Percentiles rank a stretch among this genome's conserved stretches.
Evolutionary conservation across 2,888 invertebrate genomes (phyloP).

Genomic region (Philonicus albiceps): DNA sequence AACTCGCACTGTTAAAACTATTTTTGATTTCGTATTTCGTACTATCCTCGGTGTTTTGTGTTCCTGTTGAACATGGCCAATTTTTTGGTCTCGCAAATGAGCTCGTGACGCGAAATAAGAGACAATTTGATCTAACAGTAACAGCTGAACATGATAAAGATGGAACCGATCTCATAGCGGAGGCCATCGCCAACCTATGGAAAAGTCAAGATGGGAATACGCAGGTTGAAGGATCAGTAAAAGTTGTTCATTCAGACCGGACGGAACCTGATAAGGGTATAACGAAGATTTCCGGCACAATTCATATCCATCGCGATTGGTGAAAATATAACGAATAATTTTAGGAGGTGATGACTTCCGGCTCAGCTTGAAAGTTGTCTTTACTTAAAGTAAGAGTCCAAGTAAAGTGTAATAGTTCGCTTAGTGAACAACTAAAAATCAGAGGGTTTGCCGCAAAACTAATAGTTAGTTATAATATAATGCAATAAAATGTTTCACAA

Average conservation of each 20-base stretch:
- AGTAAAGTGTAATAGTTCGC: not conserved
- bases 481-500: not conserved
- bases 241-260: slow-evolving; percentile 57
- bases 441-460: not conserved
- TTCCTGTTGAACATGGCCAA: not conserved
- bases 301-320: slow-evolving; percentile 61
- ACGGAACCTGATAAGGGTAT: slow-evolving; percentile 57
- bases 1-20: not conserved
- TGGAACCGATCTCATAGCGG: slow-evolving; percentile 59
- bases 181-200: slow-evolving; percentile 61
- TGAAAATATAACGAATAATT: slow-evolving; percentile 50
- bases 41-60: not conserved
- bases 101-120: slow-evolving; percentile 50
- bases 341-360: slow-evolving; percentile 4
- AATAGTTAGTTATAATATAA: not conserved
- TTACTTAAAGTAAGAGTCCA: not conserved
- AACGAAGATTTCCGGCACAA: slow-evolving; percentile 58
- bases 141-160: slow-evolving; percentile 61
- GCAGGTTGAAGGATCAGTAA: slow-evolving; percentile 60
- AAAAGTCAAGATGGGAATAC: slow-evolving; percentile 59
- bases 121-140: slow-evolving; percentile 60
- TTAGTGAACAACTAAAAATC: not conserved
- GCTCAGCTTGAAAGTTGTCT: not conserved
- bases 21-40: not conserved
- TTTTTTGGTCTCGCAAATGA: not conserved